A percentile compares a stretch with the other conserved stretches of the same genome.
phyloP scores from a whole-genome alignment of 92 coral and sea anemone species.

The Porites lobata region DNA sequence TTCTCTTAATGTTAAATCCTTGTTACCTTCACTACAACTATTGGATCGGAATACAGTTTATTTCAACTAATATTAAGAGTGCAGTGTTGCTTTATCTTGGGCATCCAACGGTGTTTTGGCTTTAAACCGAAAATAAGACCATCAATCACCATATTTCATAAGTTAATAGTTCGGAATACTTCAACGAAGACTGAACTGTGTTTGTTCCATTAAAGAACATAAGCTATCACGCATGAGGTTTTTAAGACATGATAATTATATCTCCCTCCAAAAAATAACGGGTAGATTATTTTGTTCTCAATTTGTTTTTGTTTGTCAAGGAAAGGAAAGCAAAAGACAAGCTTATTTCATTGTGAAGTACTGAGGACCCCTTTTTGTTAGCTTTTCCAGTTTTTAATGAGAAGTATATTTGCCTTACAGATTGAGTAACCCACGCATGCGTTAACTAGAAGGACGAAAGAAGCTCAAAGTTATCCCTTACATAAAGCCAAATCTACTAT shows the following conservation, averaged over 20 bases:
- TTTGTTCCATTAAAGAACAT: not conserved
- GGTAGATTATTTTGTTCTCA: not conserved
- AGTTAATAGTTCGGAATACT: not conserved
- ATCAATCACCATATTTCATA: not conserved
- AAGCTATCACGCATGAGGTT: no score
- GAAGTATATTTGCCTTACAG: not conserved
- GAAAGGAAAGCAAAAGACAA: not conserved
- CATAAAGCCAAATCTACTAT: conserved; percentile 1
- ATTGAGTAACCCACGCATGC: conserved; percentile 20
- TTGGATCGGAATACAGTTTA: conserved; percentile 1
- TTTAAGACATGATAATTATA: no score
- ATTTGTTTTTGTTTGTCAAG: not conserved
- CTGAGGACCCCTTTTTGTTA: not conserved
- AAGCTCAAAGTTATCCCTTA: not conserved
- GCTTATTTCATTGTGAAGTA: not conserved
- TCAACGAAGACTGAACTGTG: not conserved
- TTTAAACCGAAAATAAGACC: not conserved
- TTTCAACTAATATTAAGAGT: not conserved
- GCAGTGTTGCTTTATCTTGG: not conserved
- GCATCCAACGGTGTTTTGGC: conserved; percentile 12
- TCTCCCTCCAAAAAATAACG: no score
- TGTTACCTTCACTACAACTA: not conserved
- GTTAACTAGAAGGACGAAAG: not conserved
- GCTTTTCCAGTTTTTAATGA: not conserved
- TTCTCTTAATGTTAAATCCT: not conserved